Base-by-base conservation (phyloP, 2,113 vertebrate species). In the Struthio camelus region DNA sequence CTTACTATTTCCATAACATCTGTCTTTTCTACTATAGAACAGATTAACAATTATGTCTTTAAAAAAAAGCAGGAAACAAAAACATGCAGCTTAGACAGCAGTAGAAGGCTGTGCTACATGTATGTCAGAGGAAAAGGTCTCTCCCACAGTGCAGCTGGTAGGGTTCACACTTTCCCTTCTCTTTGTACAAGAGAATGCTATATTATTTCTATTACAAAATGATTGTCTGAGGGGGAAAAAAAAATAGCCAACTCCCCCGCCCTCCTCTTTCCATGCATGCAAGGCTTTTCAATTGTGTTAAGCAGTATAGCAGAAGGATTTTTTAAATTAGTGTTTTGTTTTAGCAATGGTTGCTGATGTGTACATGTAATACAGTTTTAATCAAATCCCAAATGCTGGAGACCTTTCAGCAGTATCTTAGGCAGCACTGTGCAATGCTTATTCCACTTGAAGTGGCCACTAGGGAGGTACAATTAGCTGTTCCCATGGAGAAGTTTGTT, bases 401-500 rank as follows among this genome's bases (percentile, higher is more conserved):
- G 98, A 97, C 98, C 97, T 98, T 98, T 98, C 97, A 98, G 97
- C 96, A 94, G 77, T 95, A 97, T 98, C 98, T 98, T 98, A 98
- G 97, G 96, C 91, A 98, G 96, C 90, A 97, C 97, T 97, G 98
- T 98, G 97, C 98, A 94, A 97, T 98, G 98, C 97, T 98, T 98
- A 98, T 98, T 98, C 98, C 97, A 98, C 97, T 98, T 97, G 98
- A 98, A 99, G 98, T 99, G 98, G 98, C 98, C 98, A 98, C 98
- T 93, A 95, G 99, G 98, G 99, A 99, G 89, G 96, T 92, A 98
- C 98, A 99, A 99, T 99, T 99, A 99, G 98, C 98, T 97, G 98
- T 99, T 99, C 98, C 99, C 99, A 98, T 99, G 98, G 98, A 99
- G 98, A 99, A 98, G 97, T 98, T 98, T 97, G 98, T 98, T 98